Conservation (phyloP, 2,797 vertebrate species). For the Setipinna tenuifilis region DNA sequence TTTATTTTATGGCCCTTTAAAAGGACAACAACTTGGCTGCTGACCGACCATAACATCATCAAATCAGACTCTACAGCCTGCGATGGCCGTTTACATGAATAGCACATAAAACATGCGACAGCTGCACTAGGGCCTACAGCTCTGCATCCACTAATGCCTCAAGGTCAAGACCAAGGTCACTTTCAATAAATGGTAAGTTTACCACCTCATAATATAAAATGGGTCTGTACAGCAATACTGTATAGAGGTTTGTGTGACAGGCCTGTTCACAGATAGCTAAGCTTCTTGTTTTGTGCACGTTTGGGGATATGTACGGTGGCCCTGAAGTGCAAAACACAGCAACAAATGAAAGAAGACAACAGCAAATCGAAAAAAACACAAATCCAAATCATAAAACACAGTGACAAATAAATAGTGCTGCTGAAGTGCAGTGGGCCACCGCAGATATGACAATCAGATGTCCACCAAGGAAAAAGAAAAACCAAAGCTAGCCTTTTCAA, state of each 20-base stretch:
- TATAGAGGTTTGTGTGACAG: neutral
- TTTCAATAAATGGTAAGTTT: neutral
- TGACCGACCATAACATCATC: neutral
- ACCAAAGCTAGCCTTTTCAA: neutral
- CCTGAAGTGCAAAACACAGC: neutral
- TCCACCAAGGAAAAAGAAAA: neutral
- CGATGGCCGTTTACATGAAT: neutral
- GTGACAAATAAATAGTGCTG: too few species aligned
- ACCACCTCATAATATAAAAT: neutral
- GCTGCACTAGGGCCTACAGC: neutral
- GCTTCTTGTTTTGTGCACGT: neutral
- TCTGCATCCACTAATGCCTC: neutral
- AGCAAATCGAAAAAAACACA: too few species aligned
- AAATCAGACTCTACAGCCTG: neutral
- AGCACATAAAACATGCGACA: neutral
- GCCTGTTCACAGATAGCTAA: neutral
- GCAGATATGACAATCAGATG: neutral
- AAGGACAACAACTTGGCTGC: constrained; percentile 10
- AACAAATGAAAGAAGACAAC: too few species aligned
- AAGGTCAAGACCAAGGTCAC: neutral
- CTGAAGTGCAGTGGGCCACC: too few species aligned
- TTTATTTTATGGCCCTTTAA: neutral
- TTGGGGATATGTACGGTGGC: neutral
- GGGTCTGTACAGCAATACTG: neutral
- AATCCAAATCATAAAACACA: too few species aligned